A percentile compares a stretch with the other conserved stretches of the same genome.
These are phyloP conservation scores for Leptopterna dolabrata DNA, from an alignment of 2,888 invertebrate species.

Conservation along the genomic window DNA sequence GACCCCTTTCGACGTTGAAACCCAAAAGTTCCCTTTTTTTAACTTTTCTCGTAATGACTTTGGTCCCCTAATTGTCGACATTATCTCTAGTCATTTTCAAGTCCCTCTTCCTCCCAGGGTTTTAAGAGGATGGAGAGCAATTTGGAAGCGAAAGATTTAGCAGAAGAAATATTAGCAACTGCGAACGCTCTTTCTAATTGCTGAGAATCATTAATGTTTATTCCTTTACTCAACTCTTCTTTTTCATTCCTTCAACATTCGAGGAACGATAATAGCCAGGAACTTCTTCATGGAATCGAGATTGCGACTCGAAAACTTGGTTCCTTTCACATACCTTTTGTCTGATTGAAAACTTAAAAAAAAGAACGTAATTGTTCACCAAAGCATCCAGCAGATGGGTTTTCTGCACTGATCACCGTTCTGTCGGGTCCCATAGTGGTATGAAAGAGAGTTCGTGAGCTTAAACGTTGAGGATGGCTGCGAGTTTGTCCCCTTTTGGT, in stretches of 20 bases:
- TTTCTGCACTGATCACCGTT: too few species aligned
- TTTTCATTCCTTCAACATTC: background rate
- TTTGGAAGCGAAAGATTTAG: conserved; percentile 47
- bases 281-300: too few species aligned
- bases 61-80: conserved; percentile 29
- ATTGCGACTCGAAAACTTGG: too few species aligned
- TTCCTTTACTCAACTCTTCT: background rate
- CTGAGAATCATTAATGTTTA: conserved; percentile 40
- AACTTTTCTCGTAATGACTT: conserved; percentile 12
- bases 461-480: too few species aligned
- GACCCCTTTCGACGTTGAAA: background rate
- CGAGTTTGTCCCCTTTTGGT: too few species aligned
- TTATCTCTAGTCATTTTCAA: conserved; percentile 41
- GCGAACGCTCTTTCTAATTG: conserved; percentile 46
- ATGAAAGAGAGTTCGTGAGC: too few species aligned
- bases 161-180: conserved; percentile 47
- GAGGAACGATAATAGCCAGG: too few species aligned
- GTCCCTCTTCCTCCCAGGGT: conserved; percentile 32
- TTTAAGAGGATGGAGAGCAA: conserved; percentile 39
- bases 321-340: too few species aligned
- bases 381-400: too few species aligned
- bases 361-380: too few species aligned
- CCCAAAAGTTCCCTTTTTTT: background rate
- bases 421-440: too few species aligned
- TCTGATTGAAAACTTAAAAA: too few species aligned